phyloP scores from a whole-genome alignment of 2,888 invertebrate genomes.

The Melangyna quadrimaculata region DNA sequence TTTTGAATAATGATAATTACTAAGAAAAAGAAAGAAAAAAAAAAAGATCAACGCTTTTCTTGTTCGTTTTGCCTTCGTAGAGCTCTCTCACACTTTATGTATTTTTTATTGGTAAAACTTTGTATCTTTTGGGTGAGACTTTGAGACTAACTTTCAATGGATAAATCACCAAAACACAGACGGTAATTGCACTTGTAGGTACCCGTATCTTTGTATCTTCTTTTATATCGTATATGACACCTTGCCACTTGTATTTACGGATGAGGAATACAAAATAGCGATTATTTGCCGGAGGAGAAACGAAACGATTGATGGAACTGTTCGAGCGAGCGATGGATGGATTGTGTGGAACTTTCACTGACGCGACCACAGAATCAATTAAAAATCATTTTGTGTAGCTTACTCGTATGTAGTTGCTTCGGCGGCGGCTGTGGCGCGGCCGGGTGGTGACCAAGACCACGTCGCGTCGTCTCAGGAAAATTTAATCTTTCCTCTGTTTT shows the following conservation, averaged over 20 bases:
- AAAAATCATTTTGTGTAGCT: slow-evolving; percentile 69
- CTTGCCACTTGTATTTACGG: slow-evolving; percentile 33
- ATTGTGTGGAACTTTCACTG: slow-evolving; percentile 68
- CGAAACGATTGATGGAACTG: slow-evolving; percentile 59
- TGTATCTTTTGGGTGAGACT: slow-evolving; percentile 4
- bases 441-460: neutral
- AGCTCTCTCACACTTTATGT: neutral
- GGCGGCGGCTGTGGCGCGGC: neutral
- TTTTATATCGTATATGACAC: slow-evolving; percentile 35
- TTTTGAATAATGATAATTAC: slow-evolving; percentile 35
- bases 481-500: slow-evolving; percentile 26
- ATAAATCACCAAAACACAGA: slow-evolving; percentile 65
- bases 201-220: neutral
- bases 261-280: slow-evolving; percentile 48
- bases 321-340: slow-evolving; percentile 45
- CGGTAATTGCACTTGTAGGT: slow-evolving; percentile 59
- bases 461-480: slow-evolving; percentile 43
- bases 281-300: slow-evolving; percentile 55
- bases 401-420: slow-evolving; percentile 21
- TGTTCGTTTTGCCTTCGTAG: neutral
- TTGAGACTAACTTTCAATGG: slow-evolving; percentile 49
- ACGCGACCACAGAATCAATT: slow-evolving; percentile 71
- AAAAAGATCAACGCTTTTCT: slow-evolving; percentile 33
- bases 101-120: slow-evolving; percentile 22
- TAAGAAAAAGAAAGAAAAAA: slow-evolving; percentile 14